phyloP scores from a whole-genome alignment of 92 coral and sea anemone species.

The Chrysogorgia sp. region DNA sequence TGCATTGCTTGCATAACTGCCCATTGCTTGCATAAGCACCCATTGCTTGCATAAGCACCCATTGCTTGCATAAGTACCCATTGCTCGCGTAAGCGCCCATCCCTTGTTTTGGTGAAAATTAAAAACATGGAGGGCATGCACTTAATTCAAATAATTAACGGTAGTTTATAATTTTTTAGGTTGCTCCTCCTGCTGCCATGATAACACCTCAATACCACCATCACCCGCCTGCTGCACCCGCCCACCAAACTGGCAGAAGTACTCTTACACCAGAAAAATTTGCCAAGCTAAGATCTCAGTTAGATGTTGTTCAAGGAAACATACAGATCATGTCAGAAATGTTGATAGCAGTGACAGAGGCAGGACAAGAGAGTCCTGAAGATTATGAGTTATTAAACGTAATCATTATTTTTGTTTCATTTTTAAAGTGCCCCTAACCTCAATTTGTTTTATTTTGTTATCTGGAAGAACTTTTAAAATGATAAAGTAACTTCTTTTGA shows the following conservation, averaged over 20 bases:
- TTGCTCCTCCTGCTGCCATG: slow-evolving; percentile 24
- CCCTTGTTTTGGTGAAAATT: too few species aligned
- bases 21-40: too few species aligned
- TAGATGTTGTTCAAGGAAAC: slow-evolving; percentile 93
- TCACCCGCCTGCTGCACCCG: slow-evolving; percentile 49
- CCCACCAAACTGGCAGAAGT: slow-evolving; percentile 64
- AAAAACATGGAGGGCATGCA: neutral
- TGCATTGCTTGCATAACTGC: too few species aligned
- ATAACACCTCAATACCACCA: slow-evolving; percentile 18
- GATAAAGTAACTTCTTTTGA: too few species aligned
- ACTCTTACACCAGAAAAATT: slow-evolving; percentile 91
- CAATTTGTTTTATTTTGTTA: too few species aligned
- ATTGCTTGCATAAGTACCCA: too few species aligned
- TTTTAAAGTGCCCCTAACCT: too few species aligned
- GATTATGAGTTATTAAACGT: slow-evolving; percentile 84
- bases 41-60: too few species aligned
- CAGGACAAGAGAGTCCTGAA: slow-evolving; percentile 78
- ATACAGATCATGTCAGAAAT: slow-evolving; percentile 95
- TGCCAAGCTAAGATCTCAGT: slow-evolving; percentile 90
- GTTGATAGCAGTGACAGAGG: slow-evolving; percentile 92
- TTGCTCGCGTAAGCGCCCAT: too few species aligned
- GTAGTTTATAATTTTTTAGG: slow-evolving; percentile 4
- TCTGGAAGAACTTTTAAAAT: too few species aligned
- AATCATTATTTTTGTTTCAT: neutral
- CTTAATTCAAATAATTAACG: neutral